Evolutionary conservation across 2,888 invertebrate species (phyloP), one percentile per base, ranked within the genome.

Genomic region (Metallyticus violacea): DNA sequence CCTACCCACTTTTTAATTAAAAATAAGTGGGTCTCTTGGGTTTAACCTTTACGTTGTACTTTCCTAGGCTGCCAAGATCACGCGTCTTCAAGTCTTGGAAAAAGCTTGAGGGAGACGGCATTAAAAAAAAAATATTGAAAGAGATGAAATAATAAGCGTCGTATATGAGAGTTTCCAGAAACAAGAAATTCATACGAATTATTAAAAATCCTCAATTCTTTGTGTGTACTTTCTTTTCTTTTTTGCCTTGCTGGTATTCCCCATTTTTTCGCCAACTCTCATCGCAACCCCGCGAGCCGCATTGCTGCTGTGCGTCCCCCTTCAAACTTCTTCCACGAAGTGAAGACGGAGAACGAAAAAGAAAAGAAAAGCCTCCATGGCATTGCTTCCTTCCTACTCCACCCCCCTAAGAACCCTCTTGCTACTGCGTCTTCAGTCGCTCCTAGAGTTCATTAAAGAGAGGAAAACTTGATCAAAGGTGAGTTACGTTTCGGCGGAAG

Each of bases 381-480:
- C 40, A 62, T 62, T 62, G n/a, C n/a, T n/a, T n/a, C n/a, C n/a
- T n/a, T n/a, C n/a, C n/a, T n/a, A n/a, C 2, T 22, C 40, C 9
- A 15, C 40, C 40, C 40, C 40, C 40, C 40, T 79, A 27, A 26
- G 28, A 79, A 28, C 79, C 28, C 27, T 78, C 78, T 78, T 78
- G 7, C n/a, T 22, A 78, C 22, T 6, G n/a, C 79, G 9, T 26
- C 26, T 82, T 82, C 76, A 62, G 22, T 30, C 25, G 28, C 79
- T 6, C 25, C n/a, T n/a, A n/a, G 29, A 26, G 76, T 82, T 82
- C 82, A 82, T 82, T 82, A 82, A 83, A 79, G 27, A 77, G 29
- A 27, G n/a, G 83, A 77, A 77, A 77, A 83, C 77, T 29, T 77
- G 27, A 83, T 83, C 83, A 83, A 83, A 83, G 81, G 30, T 81